phyloP scores from a whole-genome alignment of 2,888 invertebrate genomes.

The Leucozona laternaria region DNA sequence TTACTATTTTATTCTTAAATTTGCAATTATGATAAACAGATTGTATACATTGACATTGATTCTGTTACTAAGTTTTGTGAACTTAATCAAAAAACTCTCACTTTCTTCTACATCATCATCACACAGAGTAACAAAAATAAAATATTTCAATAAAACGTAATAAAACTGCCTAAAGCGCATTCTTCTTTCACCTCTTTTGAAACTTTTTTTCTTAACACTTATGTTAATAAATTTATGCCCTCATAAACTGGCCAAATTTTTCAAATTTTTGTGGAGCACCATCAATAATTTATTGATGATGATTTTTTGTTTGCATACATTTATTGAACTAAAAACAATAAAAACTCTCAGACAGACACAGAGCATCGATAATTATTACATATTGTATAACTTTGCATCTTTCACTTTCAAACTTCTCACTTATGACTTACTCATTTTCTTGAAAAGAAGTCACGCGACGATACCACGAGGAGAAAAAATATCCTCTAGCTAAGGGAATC shows the following conservation, averaged over 20 bases:
- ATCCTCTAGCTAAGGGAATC: slow-evolving; percentile 27
- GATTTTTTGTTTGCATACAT: slow-evolving; percentile 18
- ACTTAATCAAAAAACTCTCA: slow-evolving; percentile 56
- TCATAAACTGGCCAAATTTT: background rate
- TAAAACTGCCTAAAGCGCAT: slow-evolving; percentile 33
- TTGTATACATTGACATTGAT: slow-evolving; percentile 29
- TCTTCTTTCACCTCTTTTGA: slow-evolving; percentile 42
- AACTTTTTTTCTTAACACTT: background rate
- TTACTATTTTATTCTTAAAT: background rate
- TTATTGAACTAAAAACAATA: slow-evolving; percentile 29
- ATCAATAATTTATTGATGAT: background rate
- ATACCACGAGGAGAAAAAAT: slow-evolving; percentile 56
- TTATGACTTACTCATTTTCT: slow-evolving; percentile 68
- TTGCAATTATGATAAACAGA: slow-evolving; percentile 3
- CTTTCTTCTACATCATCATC: slow-evolving; percentile 41
- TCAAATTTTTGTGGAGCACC: slow-evolving; percentile 1
- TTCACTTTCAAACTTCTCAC: slow-evolving; percentile 44
- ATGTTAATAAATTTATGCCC: slow-evolving; percentile 5
- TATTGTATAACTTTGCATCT: background rate
- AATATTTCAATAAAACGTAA: background rate
- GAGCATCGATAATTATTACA: background rate
- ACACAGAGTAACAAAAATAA: slow-evolving; percentile 13
- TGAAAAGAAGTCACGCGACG: slow-evolving; percentile 57
- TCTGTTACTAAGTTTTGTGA: background rate
- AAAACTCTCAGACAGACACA: background rate